Base-by-base conservation (phyloP, 2,797 vertebrate genomes). In the Vireo griseus region DNA sequence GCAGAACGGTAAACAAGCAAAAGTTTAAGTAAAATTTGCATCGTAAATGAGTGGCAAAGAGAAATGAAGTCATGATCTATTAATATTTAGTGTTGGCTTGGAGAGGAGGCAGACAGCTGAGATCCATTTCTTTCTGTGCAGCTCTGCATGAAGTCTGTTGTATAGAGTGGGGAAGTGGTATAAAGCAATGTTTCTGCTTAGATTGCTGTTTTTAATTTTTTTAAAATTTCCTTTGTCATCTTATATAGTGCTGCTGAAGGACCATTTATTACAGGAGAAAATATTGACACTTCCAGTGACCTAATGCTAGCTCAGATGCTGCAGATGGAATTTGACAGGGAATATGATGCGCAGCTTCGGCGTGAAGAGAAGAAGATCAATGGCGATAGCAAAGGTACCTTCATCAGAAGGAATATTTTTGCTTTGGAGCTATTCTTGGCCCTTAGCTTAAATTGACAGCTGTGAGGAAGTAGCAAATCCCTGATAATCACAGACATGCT, bases 311-410 rank as follows among this genome's bases (percentile, higher is more conserved):
- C 99, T 48, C 98, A 99, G 98, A 99, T 99, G 99, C 97, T 99
- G 88, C 99, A 99, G 98, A 99, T 99, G 98, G 98, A 99, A 96
- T 99, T 99, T 69, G 99, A 99, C 96, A 98, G 98, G 25, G 99
- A 99, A 96, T 99, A 98, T 14, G 99, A 99, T 39, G 97, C 98
- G 3, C 99, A 99, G 96, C 98, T 99, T 59, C 98, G 98, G 7
- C 98, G 98, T 17, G 99, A 99, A 95, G 99, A 99, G 97, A 99
- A 98, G 96, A 99, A 99, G 92, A 99, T 99, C 96, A 99, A 99
- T 33, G 99, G 99, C 21, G 99, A 99, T 90, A 99, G 99, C 95
- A 99, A 99, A 99, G 99, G 99, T 99, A 97, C 57, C 25, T 39
- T 86, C 39, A 35, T 78, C n/a, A 42, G 54, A 81, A 50, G 28